phyloP scores from a whole-genome alignment of 2,113 vertebrate species.

The Pterophyllum scalare region DNA sequence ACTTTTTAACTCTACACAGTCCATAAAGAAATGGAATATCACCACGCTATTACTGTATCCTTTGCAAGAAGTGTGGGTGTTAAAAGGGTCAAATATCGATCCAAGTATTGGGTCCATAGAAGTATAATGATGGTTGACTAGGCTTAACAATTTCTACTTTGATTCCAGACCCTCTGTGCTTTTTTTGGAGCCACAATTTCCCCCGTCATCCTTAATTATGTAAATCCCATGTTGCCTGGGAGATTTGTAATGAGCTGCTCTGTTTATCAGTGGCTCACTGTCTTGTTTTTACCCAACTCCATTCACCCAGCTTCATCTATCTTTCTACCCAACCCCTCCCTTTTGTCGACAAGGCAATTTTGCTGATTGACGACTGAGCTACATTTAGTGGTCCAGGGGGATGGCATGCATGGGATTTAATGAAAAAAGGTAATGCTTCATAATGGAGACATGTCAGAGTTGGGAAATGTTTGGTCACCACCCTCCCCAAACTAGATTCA shows the following conservation, averaged over 20 bases:
- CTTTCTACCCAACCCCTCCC: slow-evolving; percentile 32
- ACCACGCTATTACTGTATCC: not conserved
- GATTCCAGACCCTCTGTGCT: slow-evolving; percentile 31
- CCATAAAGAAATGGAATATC: not conserved
- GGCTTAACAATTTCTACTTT: slow-evolving; percentile 31
- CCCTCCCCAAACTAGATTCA: slow-evolving; percentile 23
- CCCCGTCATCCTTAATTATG: slow-evolving; percentile 47
- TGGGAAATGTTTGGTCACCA: slow-evolving; percentile 40
- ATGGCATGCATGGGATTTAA: slow-evolving; percentile 53
- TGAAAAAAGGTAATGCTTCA: slow-evolving; percentile 60
- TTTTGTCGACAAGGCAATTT: slow-evolving; percentile 74
- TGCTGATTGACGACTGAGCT: slow-evolving; percentile 75
- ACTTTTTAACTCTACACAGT: not conserved
- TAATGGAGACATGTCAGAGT: slow-evolving; percentile 60
- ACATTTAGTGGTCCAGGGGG: slow-evolving; percentile 58
- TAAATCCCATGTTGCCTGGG: slow-evolving; percentile 40
- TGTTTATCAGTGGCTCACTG: slow-evolving; percentile 47
- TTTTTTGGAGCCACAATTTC: slow-evolving; percentile 24
- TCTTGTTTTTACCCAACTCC: slow-evolving; percentile 37
- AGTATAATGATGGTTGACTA: slow-evolving; percentile 6
- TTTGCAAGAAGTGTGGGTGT: not conserved
- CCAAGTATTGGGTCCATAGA: not conserved
- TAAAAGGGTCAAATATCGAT: slow-evolving; percentile 8
- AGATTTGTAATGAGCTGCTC: slow-evolving; percentile 25
- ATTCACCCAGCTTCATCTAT: slow-evolving; percentile 35